Percentiles rank a stretch among this genome's conserved stretches.
phyloP scores from a whole-genome alignment of 2,888 invertebrate genomes.

The Cenopis cana region DNA sequence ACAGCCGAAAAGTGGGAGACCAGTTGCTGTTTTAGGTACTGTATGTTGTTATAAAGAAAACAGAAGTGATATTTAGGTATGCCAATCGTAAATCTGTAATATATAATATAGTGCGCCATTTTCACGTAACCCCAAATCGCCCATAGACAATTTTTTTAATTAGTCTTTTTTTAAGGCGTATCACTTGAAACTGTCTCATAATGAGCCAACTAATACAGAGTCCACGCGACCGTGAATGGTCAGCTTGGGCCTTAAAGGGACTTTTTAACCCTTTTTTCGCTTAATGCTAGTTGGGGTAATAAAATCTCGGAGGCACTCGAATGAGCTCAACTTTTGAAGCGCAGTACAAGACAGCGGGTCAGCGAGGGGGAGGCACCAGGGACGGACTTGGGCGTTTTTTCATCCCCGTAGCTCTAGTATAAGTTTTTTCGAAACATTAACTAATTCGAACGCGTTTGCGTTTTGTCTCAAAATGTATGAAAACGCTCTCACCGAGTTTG shows the following conservation, averaged over 20 bases:
- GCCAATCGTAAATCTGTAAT: background rate
- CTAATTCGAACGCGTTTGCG: too few species aligned
- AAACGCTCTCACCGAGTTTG: too few species aligned
- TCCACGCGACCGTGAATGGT: conserved; percentile 79
- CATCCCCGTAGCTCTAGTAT: too few species aligned
- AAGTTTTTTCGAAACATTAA: too few species aligned
- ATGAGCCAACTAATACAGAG: conserved; percentile 77
- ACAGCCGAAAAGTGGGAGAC: too few species aligned
- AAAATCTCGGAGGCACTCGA: conserved; percentile 84
- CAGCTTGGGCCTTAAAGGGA: conserved; percentile 76
- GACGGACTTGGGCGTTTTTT: conserved; percentile 54
- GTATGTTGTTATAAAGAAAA: background rate
- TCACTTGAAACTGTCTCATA: conserved; percentile 74
- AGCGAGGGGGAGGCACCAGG: conserved; percentile 80
- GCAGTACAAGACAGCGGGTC: conserved; percentile 83
- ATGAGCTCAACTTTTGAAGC: conserved; percentile 85
- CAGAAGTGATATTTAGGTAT: background rate
- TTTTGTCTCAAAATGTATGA: too few species aligned
- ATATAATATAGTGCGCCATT: background rate
- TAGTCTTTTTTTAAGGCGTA: conserved; percentile 4
- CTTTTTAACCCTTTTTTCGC: conserved; percentile 75
- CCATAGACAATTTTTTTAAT: conserved; percentile 18
- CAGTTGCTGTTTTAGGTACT: too few species aligned
- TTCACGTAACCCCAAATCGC: background rate
- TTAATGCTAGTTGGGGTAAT: conserved; percentile 81